A percentile compares a stretch with the other conserved stretches of the same genome.
phyloP scores from a whole-genome alignment of 2,888 invertebrate genomes.

The Idaea aversata region DNA sequence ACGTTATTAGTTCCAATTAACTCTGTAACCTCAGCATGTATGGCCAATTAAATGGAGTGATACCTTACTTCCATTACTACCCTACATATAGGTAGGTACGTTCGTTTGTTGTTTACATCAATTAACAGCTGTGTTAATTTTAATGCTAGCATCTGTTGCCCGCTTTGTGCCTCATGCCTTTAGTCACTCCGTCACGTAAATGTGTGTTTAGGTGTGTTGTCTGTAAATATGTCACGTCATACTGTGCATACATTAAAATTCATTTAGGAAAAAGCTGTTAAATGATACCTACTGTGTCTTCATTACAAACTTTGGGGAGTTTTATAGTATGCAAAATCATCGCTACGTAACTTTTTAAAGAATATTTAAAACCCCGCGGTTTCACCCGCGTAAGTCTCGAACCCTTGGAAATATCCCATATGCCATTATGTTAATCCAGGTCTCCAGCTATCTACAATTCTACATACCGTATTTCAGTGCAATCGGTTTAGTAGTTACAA shows the following conservation, averaged over 20 bases:
- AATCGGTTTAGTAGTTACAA: no score
- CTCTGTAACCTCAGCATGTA: constrained; percentile 76
- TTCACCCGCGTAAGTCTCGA: no score
- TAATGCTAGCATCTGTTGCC: constrained; percentile 58
- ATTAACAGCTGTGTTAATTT: constrained; percentile 72
- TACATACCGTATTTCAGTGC: no score
- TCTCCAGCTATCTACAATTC: no score
- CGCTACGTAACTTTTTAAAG: no score
- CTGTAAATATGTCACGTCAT: constrained; percentile 8
- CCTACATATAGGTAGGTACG: constrained; percentile 21
- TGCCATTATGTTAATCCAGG: no score
- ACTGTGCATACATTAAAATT: neutral
- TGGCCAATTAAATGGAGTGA: constrained; percentile 77
- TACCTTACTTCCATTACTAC: constrained; percentile 77
- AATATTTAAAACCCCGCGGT: no score
- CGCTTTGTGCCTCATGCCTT: constrained; percentile 44
- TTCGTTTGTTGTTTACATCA: constrained; percentile 72
- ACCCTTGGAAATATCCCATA: no score
- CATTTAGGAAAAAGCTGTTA: neutral
- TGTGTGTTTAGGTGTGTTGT: constrained; percentile 6
- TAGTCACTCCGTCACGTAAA: constrained; percentile 37
- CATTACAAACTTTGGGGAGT: neutral
- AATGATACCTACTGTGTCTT: neutral
- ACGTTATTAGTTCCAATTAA: constrained; percentile 77
- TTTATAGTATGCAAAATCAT: neutral